Base-by-base conservation (phyloP, 2,113 vertebrate species). In the Uria lomvia region DNA sequence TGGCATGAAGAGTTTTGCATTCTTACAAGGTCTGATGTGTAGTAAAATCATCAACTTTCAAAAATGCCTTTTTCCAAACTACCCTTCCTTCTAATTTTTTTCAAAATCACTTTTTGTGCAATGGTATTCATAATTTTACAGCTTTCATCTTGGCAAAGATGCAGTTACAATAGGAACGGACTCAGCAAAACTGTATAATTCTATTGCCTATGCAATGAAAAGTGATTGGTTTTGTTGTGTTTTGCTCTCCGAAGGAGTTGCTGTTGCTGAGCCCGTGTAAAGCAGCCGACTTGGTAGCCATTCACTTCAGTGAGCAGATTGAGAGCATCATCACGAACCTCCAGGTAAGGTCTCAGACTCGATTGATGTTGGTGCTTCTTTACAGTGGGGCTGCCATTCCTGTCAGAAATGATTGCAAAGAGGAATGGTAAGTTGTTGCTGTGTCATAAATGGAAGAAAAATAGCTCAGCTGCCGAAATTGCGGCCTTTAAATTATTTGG, bases 261-360 rank as follows among this genome's bases (percentile, higher is more conserved):
- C 97, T 99, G 86, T 96, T 96, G 70, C 96, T 99, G 89, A 99
- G 98, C 94, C 98, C 99, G 0, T 97, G 97, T 74, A 99, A 99
- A 97, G 98, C 99, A 93, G 99, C 99, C 24, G 99, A 99, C n/a
- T 85, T 99, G 76, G 98, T 99, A 65, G 90, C 98, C 65, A 98
- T 98, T 86, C 99, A 99, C 97, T 99, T 99, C 90, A 63, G 94
- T 6, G 97, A 98, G n/a, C 98, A 99, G 94, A 97, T 99, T 52
- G 98, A 98, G 87, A 91, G 94, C 43, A 98, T 99, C 74, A 90
- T 99, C 92, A 97, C 98, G 83, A 98, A 98, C 88, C 98, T 99
- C 11, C 97, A 99, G 98, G 99, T 99, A 92, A 97, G 78, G 65
- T 21, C 23, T 50, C 47, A 9, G 23, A 38, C 67, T 19, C 45